Base-by-base conservation (phyloP, 2,888 invertebrate species). In the Aporophyla nigra region DNA sequence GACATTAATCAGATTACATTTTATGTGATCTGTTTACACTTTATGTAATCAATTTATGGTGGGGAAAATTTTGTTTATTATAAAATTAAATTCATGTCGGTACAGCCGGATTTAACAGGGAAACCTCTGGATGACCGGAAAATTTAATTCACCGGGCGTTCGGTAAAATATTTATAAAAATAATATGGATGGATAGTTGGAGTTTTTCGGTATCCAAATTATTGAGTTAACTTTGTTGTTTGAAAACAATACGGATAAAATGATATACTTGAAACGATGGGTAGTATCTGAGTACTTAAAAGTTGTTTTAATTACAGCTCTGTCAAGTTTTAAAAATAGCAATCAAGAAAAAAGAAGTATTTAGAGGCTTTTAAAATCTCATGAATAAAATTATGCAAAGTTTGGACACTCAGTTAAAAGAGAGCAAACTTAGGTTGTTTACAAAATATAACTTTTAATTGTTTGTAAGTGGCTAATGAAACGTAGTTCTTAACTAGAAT, bases 321-420 rank as follows among this genome's bases (percentile, higher is more conserved):
- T 27, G 16, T n/a, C 1, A 54, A 80, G 21, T 63, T 77, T 71
- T 27, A 33, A n/a, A n/a, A 24, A 0, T 27, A 4, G 24, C 21
- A 61, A 46, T 16, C 27, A 43, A 54, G 3, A 33, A 54, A 59
- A 58, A 61, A 33, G 0, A 61, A 65, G 19, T n/a, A 49, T 71
- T 53, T 24, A 33, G 74, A 53, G 14, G 9, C 33, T 66, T 70
- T 71, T 53, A 66, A 78, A 69, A 46, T 70, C 46, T 65, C 71
- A 63, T 81, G 68, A 77, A 77, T 78, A 81, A 75, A 43, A 75
- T 76, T 72, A 33, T 49, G 24, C 24, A 24, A 86, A 75, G 65
- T 78, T 85, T 59, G n/a, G 3, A 71, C 62, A 56, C 58, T 59
- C 53, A 75, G 66, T 82, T 51, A 76, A 66, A 75, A 58, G 16